Percentiles rank a stretch among this genome's conserved stretches.
Conservation (phyloP, 1,140 invertebrate species). For the Drosophila seguyi region DNA sequence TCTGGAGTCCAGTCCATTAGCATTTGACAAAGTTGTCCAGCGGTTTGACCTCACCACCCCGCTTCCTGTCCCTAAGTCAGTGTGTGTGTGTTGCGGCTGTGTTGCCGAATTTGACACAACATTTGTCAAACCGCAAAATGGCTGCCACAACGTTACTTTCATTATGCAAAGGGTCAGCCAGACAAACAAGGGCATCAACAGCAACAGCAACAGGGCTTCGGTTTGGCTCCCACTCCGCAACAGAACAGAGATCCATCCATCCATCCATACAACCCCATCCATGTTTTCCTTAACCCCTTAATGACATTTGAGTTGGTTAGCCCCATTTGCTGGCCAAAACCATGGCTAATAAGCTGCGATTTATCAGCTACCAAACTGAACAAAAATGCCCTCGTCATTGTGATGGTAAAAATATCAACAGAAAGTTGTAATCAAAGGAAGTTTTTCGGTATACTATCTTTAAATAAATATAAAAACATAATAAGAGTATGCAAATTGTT, state of each 20-base stretch:
- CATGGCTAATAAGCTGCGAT: constrained; percentile 67
- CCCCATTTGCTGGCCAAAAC: constrained; percentile 37
- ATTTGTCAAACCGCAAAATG: constrained; percentile 83
- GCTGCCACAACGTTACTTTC: constrained; percentile 79
- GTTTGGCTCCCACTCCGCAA: constrained; percentile 1
- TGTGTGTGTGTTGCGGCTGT: constrained; percentile 56
- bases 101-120: constrained; percentile 82
- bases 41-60: constrained; percentile 15
- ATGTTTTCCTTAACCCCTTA: constrained; percentile 25
- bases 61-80: not conserved
- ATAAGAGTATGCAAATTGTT: not conserved
- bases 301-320: constrained; percentile 67
- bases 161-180: constrained; percentile 78
- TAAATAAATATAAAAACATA: too few species aligned
- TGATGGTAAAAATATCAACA: not conserved
- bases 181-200: constrained; percentile 50
- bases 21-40: constrained; percentile 81
- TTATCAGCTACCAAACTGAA: constrained; percentile 49
- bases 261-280: not conserved
- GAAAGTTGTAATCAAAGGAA: too few species aligned
- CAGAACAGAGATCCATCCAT: not conserved
- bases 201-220: not conserved
- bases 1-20: constrained; percentile 68
- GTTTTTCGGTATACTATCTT: too few species aligned
- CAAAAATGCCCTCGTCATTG: not conserved